These are phyloP conservation scores for Muscicapa adusta DNA, from an alignment of 2,113 vertebrate genomes.

Conservation along the genomic window DNA sequence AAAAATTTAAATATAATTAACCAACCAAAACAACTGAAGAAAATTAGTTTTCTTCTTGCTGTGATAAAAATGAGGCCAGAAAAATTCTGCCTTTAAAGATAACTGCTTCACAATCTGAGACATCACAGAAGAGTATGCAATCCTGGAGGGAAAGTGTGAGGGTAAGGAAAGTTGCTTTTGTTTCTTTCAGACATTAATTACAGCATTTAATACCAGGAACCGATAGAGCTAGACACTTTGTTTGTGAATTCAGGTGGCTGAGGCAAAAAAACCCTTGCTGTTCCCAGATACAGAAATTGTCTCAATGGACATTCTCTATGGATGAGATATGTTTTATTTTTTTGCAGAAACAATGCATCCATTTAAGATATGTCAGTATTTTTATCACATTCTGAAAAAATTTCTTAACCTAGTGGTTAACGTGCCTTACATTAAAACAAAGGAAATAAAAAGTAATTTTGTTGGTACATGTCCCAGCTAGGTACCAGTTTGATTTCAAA, in stretches of 20 bases:
- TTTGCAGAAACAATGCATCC: not conserved
- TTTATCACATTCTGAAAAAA: not conserved
- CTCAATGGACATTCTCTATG: not conserved
- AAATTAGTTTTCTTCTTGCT: not conserved
- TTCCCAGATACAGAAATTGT: not conserved
- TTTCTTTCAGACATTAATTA: not conserved
- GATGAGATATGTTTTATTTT: not conserved
- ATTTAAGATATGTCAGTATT: not conserved
- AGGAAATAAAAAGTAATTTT: not conserved
- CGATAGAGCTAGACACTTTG: not conserved
- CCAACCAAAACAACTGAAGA: not conserved
- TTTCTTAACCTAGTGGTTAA: not conserved
- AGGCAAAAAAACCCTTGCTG: not conserved
- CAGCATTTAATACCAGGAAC: not conserved
- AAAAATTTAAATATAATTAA: not conserved
- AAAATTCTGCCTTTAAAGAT: not conserved
- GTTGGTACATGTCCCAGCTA: not conserved
- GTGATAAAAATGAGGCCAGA: not conserved
- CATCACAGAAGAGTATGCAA: not conserved
- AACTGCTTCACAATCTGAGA: not conserved
- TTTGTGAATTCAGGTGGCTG: not conserved
- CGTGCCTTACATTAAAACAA: not conserved
- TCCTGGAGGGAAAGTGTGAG: not conserved
- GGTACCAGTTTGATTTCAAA: not conserved
- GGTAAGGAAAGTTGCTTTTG: not conserved